Evolutionary conservation across 2,888 invertebrate genomes (phyloP).

Genomic region (Ophion costatus): DNA sequence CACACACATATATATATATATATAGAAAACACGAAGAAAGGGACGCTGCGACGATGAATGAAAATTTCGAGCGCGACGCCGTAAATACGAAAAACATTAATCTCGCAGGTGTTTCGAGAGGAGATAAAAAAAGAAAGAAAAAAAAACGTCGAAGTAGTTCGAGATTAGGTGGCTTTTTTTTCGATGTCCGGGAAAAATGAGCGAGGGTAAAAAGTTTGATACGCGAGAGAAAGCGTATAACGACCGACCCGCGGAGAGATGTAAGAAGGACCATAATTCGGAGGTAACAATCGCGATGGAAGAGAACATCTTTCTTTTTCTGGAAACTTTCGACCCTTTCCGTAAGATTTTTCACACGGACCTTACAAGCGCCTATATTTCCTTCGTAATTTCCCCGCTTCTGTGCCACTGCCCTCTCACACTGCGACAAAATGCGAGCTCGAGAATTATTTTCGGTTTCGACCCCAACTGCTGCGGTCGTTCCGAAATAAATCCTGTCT

Average conservation of each 20-base stretch:
- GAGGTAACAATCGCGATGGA: slow-evolving; percentile 53
- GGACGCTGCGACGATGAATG: too few relatives aligned
- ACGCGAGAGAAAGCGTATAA: slow-evolving; percentile 36
- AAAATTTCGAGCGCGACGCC: too few relatives aligned
- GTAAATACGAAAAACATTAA: slow-evolving; percentile 24
- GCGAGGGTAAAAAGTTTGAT: background rate
- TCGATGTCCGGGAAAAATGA: background rate
- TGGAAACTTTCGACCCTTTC: slow-evolving; percentile 51
- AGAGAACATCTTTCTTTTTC: slow-evolving; percentile 49
- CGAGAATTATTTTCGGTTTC: slow-evolving; percentile 61
- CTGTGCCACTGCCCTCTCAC: background rate
- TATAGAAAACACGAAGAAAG: background rate
- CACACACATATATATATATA: background rate
- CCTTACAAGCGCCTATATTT: too few relatives aligned
- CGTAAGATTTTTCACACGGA: background rate
- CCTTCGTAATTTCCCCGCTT: background rate
- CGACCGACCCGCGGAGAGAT: too few relatives aligned
- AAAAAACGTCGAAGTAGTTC: background rate
- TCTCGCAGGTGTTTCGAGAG: slow-evolving; percentile 13
- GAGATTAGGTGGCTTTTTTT: slow-evolving; percentile 14
- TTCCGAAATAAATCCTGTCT: slow-evolving; percentile 36
- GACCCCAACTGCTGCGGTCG: slow-evolving; percentile 20
- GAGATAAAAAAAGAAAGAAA: background rate
- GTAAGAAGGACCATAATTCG: background rate
- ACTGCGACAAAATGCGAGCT: slow-evolving; percentile 25